Percentiles rank a stretch among this genome's conserved stretches.
Evolutionary conservation across 2,888 invertebrate species (phyloP).

Genomic region (Notocelia uddmanniana): DNA sequence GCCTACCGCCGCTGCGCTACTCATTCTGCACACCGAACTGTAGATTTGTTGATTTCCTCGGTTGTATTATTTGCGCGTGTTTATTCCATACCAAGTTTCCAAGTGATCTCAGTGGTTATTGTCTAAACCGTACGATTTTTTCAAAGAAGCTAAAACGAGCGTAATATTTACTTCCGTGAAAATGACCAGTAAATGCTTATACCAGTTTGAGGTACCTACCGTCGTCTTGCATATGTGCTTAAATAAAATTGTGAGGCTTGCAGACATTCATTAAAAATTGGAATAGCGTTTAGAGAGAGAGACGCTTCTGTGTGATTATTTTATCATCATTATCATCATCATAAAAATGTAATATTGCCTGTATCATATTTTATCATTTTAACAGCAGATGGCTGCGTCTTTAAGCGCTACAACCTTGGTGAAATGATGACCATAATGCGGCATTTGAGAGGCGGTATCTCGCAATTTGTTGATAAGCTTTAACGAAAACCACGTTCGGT

Average conservation of each 20-base stretch:
- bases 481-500: not conserved
- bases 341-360: not conserved
- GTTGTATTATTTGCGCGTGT: not conserved
- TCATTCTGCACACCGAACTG: slow-evolving; percentile 71
- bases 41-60: slow-evolving; percentile 56
- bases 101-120: not conserved
- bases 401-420: not conserved
- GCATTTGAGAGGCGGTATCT: not conserved
- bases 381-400: not conserved
- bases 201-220: not conserved
- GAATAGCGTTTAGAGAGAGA: not conserved
- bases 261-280: not conserved
- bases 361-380: not conserved
- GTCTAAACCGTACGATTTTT: not conserved
- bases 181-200: not conserved
- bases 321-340: no score
- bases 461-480: not conserved
- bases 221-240: not conserved
- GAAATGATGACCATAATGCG: no score
- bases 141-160: not conserved
- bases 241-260: not conserved
- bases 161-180: not conserved
- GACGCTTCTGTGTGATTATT: no score
- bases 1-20: slow-evolving; percentile 65
- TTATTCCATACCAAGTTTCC: not conserved